Evolutionary conservation across 2,888 invertebrate species (phyloP).

Genomic region (Acheta domesticus): DNA sequence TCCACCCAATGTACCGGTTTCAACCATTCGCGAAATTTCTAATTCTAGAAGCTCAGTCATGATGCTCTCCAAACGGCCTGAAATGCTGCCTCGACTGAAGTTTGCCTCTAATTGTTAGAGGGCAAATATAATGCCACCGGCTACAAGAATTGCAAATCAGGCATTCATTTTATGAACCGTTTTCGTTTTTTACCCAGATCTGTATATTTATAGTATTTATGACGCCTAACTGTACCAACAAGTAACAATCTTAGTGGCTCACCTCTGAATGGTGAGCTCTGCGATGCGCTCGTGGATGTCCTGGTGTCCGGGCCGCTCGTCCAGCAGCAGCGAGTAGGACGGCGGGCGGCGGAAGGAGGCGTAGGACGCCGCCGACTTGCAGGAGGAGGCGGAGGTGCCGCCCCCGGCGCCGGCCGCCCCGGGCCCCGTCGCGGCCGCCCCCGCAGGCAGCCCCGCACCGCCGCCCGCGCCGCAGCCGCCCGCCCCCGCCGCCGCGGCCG

Average conservation of each 20-base stretch:
- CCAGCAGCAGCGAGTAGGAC: slow-evolving; percentile 41
- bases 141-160: too few relatives aligned
- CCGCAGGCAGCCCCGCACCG: background rate
- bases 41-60: too few relatives aligned
- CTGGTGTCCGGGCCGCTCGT: slow-evolving; percentile 58
- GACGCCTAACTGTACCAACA: too few relatives aligned
- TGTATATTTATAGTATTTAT: too few relatives aligned
- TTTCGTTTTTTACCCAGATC: too few relatives aligned
- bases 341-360: slow-evolving; percentile 54
- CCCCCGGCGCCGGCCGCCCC: slow-evolving; percentile 40
- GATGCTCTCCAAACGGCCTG: too few relatives aligned
- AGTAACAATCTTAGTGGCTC: background rate
- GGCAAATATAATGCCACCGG: too few relatives aligned
- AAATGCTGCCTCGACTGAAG: too few relatives aligned
- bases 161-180: too few relatives aligned
- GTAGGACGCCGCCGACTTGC: slow-evolving; percentile 59
- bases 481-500: background rate
- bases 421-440: slow-evolving; percentile 18
- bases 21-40: too few relatives aligned
- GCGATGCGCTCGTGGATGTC: slow-evolving; percentile 72
- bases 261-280: slow-evolving; percentile 73
- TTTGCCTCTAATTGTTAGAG: too few relatives aligned
- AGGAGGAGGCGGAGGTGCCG: slow-evolving; percentile 49
- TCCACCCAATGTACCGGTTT: too few relatives aligned
- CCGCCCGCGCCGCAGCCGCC: background rate